Conservation (phyloP, 2,113 vertebrate species). For the Eidolon helvum region DNA sequence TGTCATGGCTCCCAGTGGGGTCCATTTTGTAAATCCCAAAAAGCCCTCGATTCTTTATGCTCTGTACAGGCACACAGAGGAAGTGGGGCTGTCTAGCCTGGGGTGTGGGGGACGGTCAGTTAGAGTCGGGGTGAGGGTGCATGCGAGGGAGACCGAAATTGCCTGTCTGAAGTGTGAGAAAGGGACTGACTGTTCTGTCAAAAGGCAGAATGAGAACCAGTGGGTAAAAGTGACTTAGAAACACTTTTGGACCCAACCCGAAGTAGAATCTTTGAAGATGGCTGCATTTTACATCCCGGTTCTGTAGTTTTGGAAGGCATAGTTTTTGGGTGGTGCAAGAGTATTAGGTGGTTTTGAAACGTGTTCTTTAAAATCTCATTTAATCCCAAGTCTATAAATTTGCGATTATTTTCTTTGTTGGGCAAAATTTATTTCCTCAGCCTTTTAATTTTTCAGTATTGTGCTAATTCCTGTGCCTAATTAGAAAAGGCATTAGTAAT, state of each 20-base stretch:
- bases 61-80: too few species aligned
- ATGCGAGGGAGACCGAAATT: not conserved
- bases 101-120: too few species aligned
- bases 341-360: not conserved
- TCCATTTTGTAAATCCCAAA: too few species aligned
- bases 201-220: not conserved
- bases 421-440: not conserved
- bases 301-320: not conserved
- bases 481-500: not conserved
- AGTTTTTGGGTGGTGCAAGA: not conserved
- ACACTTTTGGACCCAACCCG: not conserved
- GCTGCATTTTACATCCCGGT: not conserved
- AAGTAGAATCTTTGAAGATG: not conserved
- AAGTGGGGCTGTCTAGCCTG: not conserved
- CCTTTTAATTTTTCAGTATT: not conserved
- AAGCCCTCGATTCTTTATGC: too few species aligned
- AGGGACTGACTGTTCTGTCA: not conserved
- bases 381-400: not conserved
- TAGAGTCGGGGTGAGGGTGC: not conserved
- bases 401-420: conserved; percentile 33
- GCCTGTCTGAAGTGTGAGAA: not conserved
- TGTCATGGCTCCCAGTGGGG: too few species aligned
- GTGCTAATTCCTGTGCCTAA: not conserved
- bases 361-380: not conserved
- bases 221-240: not conserved